Base-by-base conservation (phyloP, 2,888 invertebrate species). In the Microctonus brassicae region DNA sequence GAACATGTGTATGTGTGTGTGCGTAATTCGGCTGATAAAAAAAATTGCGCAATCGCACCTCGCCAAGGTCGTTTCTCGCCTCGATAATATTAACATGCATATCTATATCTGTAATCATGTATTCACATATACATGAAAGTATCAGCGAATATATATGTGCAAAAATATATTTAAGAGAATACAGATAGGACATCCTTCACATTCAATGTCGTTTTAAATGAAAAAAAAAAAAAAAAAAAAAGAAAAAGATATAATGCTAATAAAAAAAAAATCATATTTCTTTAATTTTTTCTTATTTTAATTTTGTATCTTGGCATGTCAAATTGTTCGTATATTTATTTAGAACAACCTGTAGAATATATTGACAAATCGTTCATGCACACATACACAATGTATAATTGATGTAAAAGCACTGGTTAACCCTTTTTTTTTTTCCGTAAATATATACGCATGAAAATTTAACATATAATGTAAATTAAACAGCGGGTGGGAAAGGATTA, bases 11-110 rank as follows among this genome's bases (percentile, higher is more conserved):
- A 22, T 36, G 74, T 70, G 66, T 74, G 72, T 58, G 77, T 74
- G 72, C 73, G 78, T 75, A 83, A 85, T 83, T 86, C 80, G 82
- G 79, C 80, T 80, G 84, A 86, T 84, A 86, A 86, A 85, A 77
- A 63, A 81, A 82, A 84, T 87, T 86, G 85, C 86, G 86, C 85
- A 86, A 86, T 80, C 74, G 69, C 75, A 78, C 78, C 78, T 77
- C 78, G 78, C 84, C 84, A 84, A 85, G 85, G 85, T 83, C 85
- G 83, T 76, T 76, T 74, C 70, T 69, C 75, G 75, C 47, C 20
- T 55, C 52, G 10, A 55, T 22, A 55, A 53, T 55, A 65, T 52
- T 34, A 65, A 62, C 29, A 63, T 62, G 42, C 39, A 62, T 62
- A 42, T 62, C 24, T 60, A 60, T 47, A 47, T 47, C 47, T 47